phyloP scores from a whole-genome alignment of 2,797 vertebrate genomes.

The Philypnodon macrostomus region DNA sequence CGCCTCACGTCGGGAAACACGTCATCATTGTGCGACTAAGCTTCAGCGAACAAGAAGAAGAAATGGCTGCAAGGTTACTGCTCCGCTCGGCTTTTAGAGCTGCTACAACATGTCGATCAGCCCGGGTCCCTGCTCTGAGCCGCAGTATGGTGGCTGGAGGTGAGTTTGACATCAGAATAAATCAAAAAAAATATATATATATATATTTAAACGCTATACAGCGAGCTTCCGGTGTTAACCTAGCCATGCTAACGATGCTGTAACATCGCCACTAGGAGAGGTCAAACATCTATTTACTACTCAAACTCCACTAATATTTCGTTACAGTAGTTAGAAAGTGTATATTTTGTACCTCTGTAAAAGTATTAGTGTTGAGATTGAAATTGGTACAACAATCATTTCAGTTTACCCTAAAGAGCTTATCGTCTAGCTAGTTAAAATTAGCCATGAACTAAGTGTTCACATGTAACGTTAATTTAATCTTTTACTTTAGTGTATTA shows the following conservation, averaged over 20 bases:
- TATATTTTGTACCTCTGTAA: too few relatives aligned
- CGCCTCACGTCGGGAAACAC: constrained; percentile 1
- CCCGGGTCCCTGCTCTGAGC: constrained; percentile 24
- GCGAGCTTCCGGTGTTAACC: neutral
- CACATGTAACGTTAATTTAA: too few relatives aligned
- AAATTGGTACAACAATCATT: too few relatives aligned
- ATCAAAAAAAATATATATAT: too few relatives aligned
- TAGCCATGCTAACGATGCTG: neutral
- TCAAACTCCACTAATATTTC: too few relatives aligned
- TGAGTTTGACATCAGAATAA: constrained; percentile 38
- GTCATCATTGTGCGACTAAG: constrained; percentile 30
- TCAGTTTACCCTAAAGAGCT: too few relatives aligned
- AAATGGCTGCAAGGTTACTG: constrained; percentile 88
- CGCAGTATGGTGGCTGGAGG: constrained; percentile 76
- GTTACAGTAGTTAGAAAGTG: too few relatives aligned
- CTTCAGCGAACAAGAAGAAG: constrained; percentile 27
- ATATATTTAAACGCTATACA: too few relatives aligned
- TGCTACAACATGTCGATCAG: constrained; percentile 25
- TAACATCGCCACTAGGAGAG: neutral
- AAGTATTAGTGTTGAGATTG: neutral
- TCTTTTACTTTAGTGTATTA: too few relatives aligned
- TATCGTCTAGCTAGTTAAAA: too few relatives aligned
- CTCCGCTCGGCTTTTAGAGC: constrained; percentile 55
- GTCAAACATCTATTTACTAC: too few relatives aligned
- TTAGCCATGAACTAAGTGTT: too few relatives aligned